These are phyloP conservation scores for Calyptommatus sinebrachiatus DNA, from an alignment of 2,113 vertebrate species.

Conservation along the genomic window DNA sequence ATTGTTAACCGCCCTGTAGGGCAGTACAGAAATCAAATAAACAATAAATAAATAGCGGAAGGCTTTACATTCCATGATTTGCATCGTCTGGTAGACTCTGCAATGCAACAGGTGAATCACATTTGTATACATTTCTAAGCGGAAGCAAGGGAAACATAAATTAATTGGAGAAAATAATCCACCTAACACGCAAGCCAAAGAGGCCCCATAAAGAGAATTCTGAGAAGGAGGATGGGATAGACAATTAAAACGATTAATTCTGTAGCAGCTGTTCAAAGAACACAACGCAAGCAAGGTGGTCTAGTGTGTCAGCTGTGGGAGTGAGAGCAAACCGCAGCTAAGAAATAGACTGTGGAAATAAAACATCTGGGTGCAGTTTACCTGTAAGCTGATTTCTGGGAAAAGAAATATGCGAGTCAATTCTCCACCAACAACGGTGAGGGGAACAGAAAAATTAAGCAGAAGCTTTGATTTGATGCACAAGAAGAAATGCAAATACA, in stretches of 20 bases:
- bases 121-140: neutral
- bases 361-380: slow-evolving; percentile 9
- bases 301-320: slow-evolving; percentile 23
- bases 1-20: too few relatives aligned
- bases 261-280: slow-evolving; percentile 11
- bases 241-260: slow-evolving; percentile 12
- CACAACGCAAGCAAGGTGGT: neutral
- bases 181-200: neutral
- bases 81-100: neutral
- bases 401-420: neutral
- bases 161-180: slow-evolving; percentile 17
- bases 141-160: slow-evolving; percentile 10
- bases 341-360: slow-evolving; percentile 12
- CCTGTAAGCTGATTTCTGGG: slow-evolving; percentile 14
- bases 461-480: neutral
- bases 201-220: neutral
- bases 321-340: slow-evolving; percentile 11
- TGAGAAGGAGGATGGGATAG: neutral
- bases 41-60: too few relatives aligned
- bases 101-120: neutral
- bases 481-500: too few relatives aligned
- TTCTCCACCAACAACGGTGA: slow-evolving; percentile 17
- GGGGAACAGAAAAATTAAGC: slow-evolving; percentile 6
- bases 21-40: too few relatives aligned
- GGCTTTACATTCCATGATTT: too few relatives aligned